These are phyloP conservation scores for Oryzias curvinotus DNA, from an alignment of 2,113 vertebrate species.

Conservation along the genomic window DNA sequence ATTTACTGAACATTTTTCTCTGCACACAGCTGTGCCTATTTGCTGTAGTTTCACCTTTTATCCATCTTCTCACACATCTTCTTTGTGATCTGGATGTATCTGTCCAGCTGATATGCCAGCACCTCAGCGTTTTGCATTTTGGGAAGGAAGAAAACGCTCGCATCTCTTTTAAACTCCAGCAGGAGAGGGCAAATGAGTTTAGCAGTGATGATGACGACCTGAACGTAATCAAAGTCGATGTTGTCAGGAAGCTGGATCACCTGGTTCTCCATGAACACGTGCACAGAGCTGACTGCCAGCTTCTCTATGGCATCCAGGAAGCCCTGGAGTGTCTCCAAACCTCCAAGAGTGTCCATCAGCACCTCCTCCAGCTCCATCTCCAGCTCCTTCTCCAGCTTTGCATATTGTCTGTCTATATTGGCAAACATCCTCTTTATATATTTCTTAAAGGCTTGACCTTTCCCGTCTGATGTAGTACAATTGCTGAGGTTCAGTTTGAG, in stretches of 20 bases:
- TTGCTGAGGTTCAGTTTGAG: too few species aligned
- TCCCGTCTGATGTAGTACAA: too few species aligned
- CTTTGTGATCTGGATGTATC: slow-evolving; percentile 57
- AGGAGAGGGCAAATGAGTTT: too few species aligned
- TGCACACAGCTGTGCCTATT: rapidly evolving
- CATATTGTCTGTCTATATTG: slow-evolving; percentile 19
- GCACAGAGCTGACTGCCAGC: too few species aligned
- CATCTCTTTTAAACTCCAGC: too few species aligned
- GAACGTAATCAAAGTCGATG: too few species aligned
- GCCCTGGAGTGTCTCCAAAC: too few species aligned
- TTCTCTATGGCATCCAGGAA: too few species aligned
- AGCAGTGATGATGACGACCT: too few species aligned
- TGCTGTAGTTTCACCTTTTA: slow-evolving; percentile 32
- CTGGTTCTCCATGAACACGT: too few species aligned
- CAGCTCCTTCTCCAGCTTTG: slow-evolving; percentile 62
- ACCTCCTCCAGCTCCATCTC: slow-evolving; percentile 43
- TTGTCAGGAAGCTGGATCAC: too few species aligned
- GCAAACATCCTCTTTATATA: slow-evolving; percentile 48
- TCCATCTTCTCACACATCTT: slow-evolving; percentile 52
- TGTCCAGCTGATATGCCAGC: slow-evolving; percentile 63
- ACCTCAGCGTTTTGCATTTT: slow-evolving; percentile 60
- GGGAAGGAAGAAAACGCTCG: slow-evolving; percentile 56
- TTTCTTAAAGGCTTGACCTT: slow-evolving; percentile 28
- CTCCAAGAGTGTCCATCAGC: slow-evolving; percentile 48
- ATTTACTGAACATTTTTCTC: background rate